phyloP scores from a whole-genome alignment of 2,797 vertebrate species.

The Apogon hyalosoma region DNA sequence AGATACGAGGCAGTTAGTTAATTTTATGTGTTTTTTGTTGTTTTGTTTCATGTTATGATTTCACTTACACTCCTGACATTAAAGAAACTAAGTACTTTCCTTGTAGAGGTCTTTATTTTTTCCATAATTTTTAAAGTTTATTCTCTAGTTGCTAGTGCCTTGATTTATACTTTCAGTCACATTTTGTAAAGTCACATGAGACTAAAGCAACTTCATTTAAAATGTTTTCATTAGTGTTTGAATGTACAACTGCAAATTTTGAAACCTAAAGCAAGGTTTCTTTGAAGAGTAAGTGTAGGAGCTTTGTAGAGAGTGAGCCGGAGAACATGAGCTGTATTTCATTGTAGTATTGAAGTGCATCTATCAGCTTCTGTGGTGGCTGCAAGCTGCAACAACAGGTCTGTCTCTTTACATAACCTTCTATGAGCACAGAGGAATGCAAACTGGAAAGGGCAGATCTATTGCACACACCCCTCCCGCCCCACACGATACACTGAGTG shows the following conservation, averaged over 20 bases:
- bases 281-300: constrained; percentile 18
- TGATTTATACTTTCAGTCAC: constrained; percentile 10
- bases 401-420: constrained; percentile 87
- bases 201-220: constrained; percentile 20
- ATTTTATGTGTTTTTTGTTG: constrained; percentile 24
- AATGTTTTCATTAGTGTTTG: constrained; percentile 37
- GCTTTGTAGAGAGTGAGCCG: constrained; percentile 32
- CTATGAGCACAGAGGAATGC: constrained; percentile 87
- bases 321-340: constrained; percentile 10
- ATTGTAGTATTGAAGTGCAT: constrained; percentile 66
- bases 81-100: constrained; percentile 6
- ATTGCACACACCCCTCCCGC: constrained; percentile 70
- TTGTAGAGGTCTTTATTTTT: constrained; percentile 21
- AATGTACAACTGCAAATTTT: constrained; percentile 55
- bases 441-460: constrained; percentile 87
- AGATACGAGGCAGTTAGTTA: constrained; percentile 41
- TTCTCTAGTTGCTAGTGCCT: constrained; percentile 6
- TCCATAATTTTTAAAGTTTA: constrained; percentile 21
- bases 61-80: not conserved
- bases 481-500: constrained; percentile 57
- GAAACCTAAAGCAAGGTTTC: constrained; percentile 48
- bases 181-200: constrained; percentile 9
- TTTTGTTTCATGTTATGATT: constrained; percentile 36
- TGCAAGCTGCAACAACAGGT: constrained; percentile 81
- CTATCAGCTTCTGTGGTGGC: constrained; percentile 67